Percentiles rank a stretch among this genome's conserved stretches.
Evolutionary conservation across 2,888 invertebrate genomes (phyloP).

Genomic region (Agriopis aurantiaria): DNA sequence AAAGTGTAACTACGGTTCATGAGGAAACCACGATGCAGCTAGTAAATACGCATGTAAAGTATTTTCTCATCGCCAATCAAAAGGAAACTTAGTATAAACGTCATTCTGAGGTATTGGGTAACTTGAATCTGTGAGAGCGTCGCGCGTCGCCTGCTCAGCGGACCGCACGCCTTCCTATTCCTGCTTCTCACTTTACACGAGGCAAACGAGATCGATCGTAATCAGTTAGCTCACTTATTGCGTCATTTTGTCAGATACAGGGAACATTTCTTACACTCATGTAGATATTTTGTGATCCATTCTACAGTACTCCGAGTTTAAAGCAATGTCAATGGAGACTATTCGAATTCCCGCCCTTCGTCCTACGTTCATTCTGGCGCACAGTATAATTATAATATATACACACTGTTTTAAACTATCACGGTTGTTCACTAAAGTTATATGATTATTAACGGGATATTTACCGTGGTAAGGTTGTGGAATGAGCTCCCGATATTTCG

Average conservation of each 20-base stretch:
- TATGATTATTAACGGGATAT: too few species aligned
- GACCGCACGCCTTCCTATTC: conserved; percentile 77
- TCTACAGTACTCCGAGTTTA: not conserved
- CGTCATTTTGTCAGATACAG: conserved; percentile 37
- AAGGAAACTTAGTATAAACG: conserved; percentile 15
- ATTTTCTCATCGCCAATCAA: conserved; percentile 17
- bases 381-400: too few species aligned
- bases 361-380: too few species aligned
- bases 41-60: not conserved
- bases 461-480: too few species aligned
- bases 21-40: not conserved
- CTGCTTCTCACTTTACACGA: conserved; percentile 79
- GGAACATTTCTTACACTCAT: not conserved
- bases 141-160: conserved; percentile 67
- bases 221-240: conserved; percentile 67
- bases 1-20: too few species aligned
- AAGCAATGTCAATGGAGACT: not conserved
- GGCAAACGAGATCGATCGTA: conserved; percentile 72
- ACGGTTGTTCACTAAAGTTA: too few species aligned
- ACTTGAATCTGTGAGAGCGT: conserved; percentile 79
- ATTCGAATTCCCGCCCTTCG: too few species aligned
- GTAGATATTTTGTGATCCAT: not conserved
- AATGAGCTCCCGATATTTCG: too few species aligned
- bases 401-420: too few species aligned
- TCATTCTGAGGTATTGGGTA: conserved; percentile 55